Base-by-base conservation (phyloP, 1,140 invertebrate genomes). In the Solen grandis region DNA sequence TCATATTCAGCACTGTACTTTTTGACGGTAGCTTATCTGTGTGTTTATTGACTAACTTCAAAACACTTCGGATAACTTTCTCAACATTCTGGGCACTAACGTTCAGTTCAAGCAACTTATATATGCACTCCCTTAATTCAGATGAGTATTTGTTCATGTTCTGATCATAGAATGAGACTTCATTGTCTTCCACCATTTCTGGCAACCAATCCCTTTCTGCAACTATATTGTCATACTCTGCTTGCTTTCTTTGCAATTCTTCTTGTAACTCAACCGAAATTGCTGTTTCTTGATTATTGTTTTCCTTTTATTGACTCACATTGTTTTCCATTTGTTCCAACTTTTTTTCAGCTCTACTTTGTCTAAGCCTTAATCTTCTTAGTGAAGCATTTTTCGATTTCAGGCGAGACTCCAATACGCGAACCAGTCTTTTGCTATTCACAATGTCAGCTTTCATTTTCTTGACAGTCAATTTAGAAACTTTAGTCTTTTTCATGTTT, bases 1-100 rank as follows among this genome's bases (percentile, higher is more conserved):
- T 79, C 70, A 72, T 81, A 36, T 74, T 82, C 76, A 36, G 41
- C n/a, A 70, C 57, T 35, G 25, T 59, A 38, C 1, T 25, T 73
- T 35, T 59, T 31, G 70, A 22, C 16, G 54, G 27, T 55, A 70
- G 22, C 27, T 50, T 46, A 22, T 70, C 38, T 19, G 0, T 31
- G 1, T 33, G 4, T 25, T 72, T 65, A 31, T 31, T 8, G 10
- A 76, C 60, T 35, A 76, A 25, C 29, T 65, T 76, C 16, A 76
- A 54, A 31, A 76, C 73, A 76, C 10, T 36, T 33, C 35, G 3
- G 4, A 76, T 76, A 3, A 54, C 73, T n/a, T 29, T 0, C 0
- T 19, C 31, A 52, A 65, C 29, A 54, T 76, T 76, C 16, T 35
- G 0, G 14, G 60, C 73, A 76, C 59, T 65, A 33, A 76, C 46